These are phyloP conservation scores for Periplaneta americana DNA, from an alignment of 1,140 invertebrate species.

Conservation along the genomic window DNA sequence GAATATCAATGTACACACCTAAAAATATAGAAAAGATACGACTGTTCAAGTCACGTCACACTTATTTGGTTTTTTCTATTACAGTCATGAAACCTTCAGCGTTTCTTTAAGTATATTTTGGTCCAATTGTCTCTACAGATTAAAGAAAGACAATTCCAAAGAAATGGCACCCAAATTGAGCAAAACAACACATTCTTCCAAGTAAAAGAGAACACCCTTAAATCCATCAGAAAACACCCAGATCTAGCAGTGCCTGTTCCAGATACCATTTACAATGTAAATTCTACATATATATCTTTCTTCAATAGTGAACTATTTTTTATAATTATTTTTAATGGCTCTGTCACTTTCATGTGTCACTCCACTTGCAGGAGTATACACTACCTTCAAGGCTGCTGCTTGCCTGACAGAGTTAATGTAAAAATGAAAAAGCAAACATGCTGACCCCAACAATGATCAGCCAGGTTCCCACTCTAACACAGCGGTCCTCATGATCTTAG, in stretches of 20 bases:
- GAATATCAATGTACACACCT: background rate
- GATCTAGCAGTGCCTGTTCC: background rate
- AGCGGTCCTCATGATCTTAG: background rate
- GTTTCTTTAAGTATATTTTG: background rate
- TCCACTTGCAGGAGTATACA: background rate
- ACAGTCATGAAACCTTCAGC: background rate
- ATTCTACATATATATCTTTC: background rate
- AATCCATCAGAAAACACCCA: background rate
- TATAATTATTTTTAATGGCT: background rate
- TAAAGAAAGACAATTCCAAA: background rate
- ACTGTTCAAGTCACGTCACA: background rate
- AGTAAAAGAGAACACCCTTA: background rate
- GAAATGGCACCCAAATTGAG: background rate
- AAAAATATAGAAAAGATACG: background rate
- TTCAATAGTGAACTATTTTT: background rate
- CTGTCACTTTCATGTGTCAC: background rate
- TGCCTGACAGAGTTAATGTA: background rate
- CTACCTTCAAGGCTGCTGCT: background rate
- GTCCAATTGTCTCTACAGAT: background rate
- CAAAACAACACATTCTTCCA: background rate
- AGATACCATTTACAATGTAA: background rate
- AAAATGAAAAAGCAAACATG: background rate
- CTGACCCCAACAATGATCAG: background rate
- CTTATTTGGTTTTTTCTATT: background rate
- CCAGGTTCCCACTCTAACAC: background rate